Evolutionary conservation across 64 coral and sea anemone genomes (phyloP).

Genomic region (Dendrophyllia cribrosa): DNA sequence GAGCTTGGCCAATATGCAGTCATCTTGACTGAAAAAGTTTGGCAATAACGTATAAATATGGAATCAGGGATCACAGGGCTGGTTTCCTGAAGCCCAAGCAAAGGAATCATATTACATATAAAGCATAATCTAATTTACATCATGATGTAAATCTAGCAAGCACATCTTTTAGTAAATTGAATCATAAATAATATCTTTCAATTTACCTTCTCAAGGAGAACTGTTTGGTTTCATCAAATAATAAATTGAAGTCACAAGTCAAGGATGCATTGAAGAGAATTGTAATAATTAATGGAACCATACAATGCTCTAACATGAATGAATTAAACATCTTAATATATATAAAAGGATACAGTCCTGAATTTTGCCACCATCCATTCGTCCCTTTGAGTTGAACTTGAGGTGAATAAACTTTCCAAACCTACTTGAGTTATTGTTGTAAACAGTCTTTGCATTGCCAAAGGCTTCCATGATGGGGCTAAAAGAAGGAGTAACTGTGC

Average conservation of each 20-base stretch:
- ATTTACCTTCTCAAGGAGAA: slow-evolving; percentile 94
- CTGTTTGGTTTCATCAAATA: slow-evolving; percentile 37
- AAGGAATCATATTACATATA: too few species aligned
- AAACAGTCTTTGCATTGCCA: slow-evolving; percentile 99
- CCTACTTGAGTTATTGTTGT: slow-evolving; percentile 99
- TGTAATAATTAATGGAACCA: too few species aligned
- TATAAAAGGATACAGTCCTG: slow-evolving; percentile 96
- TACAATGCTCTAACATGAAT: too few species aligned
- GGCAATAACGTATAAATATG: too few species aligned
- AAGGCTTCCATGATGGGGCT: slow-evolving; percentile 99
- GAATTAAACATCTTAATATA: background rate
- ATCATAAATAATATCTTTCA: too few species aligned
- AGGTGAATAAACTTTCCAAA: slow-evolving; percentile 99
- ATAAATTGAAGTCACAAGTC: slow-evolving; percentile 47
- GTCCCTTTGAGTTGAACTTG: slow-evolving; percentile 89
- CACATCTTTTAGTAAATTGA: too few species aligned
- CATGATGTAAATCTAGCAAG: too few species aligned
- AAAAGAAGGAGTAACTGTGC: background rate
- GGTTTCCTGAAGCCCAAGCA: too few species aligned
- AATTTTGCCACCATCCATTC: slow-evolving; percentile 91
- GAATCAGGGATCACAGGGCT: too few species aligned
- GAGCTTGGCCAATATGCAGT: too few species aligned
- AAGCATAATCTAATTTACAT: too few species aligned
- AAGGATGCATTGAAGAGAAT: slow-evolving; percentile 37
- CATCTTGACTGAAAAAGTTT: too few species aligned